These are phyloP conservation scores for Scopus umbretta DNA, from an alignment of 2,113 vertebrate species.

Conservation along the genomic window DNA sequence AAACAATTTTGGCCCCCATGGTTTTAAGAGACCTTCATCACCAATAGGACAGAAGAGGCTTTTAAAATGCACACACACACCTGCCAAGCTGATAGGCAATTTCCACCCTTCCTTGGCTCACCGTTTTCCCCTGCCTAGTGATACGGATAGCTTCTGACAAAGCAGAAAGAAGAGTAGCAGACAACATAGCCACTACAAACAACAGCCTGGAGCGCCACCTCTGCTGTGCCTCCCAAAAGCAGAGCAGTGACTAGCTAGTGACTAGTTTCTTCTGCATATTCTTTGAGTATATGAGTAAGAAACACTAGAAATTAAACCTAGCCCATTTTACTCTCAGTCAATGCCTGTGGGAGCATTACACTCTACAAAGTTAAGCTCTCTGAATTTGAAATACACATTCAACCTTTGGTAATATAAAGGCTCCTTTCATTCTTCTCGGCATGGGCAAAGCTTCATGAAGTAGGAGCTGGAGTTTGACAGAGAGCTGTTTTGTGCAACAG, in stretches of 20 bases:
- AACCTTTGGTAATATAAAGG: background rate
- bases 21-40: background rate
- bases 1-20: background rate
- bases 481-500: background rate
- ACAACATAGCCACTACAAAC: rapidly evolving
- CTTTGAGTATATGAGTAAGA: background rate
- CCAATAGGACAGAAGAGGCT: background rate
- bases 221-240: background rate
- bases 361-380: background rate
- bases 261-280: background rate
- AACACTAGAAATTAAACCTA: background rate
- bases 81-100: background rate
- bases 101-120: background rate
- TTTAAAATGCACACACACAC: background rate
- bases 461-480: background rate
- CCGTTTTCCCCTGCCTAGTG: background rate
- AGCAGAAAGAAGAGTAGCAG: background rate
- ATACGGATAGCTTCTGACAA: background rate
- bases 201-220: background rate
- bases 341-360: background rate
- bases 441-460: background rate
- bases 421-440: background rate
- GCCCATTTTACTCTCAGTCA: background rate
- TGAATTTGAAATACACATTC: background rate
- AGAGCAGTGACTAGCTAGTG: background rate